Base-by-base conservation (phyloP, 2,888 invertebrate genomes). In the Rhaphigaster nebulosa region DNA sequence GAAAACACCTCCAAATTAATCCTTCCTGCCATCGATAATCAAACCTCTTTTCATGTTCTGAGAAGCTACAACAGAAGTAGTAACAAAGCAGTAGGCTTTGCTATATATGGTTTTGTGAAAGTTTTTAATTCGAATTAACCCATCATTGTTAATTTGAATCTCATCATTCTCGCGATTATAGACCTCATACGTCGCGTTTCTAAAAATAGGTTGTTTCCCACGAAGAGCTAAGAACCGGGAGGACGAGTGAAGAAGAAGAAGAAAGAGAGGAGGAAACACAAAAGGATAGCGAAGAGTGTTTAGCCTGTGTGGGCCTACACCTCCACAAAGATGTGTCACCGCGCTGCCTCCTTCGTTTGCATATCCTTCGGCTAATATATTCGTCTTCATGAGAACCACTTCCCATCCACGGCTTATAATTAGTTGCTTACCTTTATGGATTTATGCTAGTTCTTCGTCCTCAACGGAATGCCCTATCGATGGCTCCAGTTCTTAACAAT, bases 331-430 rank as follows among this genome's bases (percentile, higher is more conserved):
- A 84, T 84, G 84, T 84, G 84, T 84, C 84, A 84, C 84, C 84
- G 26, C 45, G 45, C 45, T 50, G 45, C 45, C 84, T 41, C 45
- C 80, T 50, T 84, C 84, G 84, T 84, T 84, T 84, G 84, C 84
- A 84, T 84, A 84, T 84, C 84, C 84, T 26, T 50, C 84, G 84
- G 41, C 84, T 84, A 84, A 84, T 84, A 50, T 84, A 84, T 84
- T 84, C 84, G 41, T 84, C 84, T 84, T 84, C 84, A 84, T 84
- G 84, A 50, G 84, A 84, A 84, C 84, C 84, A 45, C 84, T 84
- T 84, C 84, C 84, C 41, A 50, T 50, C 84, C 84, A 45, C 45
- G 45, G 84, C 45, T 84, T 84, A 84, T 84, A 84, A 84, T 84
- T 84, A 84, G 45, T 50, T 84, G 4, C 45, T 38, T 50, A 84